Conservation (phyloP, 2,888 invertebrate species). For the Chrysotoxum bicinctum region DNA sequence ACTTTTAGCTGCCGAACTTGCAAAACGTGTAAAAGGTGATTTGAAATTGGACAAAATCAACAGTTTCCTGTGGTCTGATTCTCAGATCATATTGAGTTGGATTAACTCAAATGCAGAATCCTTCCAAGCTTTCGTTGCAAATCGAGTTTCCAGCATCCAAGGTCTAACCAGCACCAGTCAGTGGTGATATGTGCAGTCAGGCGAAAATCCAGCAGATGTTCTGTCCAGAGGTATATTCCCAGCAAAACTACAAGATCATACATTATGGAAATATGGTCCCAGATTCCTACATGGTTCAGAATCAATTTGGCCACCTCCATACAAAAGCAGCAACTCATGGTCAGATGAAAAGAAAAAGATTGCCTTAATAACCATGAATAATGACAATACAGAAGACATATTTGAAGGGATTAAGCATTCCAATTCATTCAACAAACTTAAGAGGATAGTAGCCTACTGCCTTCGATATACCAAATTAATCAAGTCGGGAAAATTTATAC, state of each 20-base stretch:
- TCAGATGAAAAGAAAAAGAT: not conserved
- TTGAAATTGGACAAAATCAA: not conserved
- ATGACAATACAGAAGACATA: not conserved
- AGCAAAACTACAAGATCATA: not conserved
- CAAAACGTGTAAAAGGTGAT: not conserved
- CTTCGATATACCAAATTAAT: not conserved
- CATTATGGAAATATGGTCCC: not conserved
- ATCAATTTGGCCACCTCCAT: not conserved
- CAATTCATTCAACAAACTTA: not conserved
- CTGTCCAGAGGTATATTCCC: not conserved
- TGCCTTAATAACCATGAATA: not conserved
- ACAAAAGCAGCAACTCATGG: not conserved
- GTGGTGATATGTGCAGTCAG: not conserved
- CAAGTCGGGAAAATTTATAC: not conserved
- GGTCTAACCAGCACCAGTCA: not conserved
- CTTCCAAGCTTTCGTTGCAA: not conserved
- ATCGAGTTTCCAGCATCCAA: not conserved
- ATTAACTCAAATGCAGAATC: too few species aligned
- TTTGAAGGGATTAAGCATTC: not conserved
- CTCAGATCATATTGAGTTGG: not conserved
- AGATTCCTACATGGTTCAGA: not conserved
- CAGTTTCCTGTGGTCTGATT: not conserved
- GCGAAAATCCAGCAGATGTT: not conserved
- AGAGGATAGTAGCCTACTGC: not conserved
- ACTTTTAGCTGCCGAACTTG: not conserved